A percentile compares a stretch with the other conserved stretches of the same genome.
Evolutionary conservation across 1,140 invertebrate genomes (phyloP).

Genomic region (Monomorium pharaonis): DNA sequence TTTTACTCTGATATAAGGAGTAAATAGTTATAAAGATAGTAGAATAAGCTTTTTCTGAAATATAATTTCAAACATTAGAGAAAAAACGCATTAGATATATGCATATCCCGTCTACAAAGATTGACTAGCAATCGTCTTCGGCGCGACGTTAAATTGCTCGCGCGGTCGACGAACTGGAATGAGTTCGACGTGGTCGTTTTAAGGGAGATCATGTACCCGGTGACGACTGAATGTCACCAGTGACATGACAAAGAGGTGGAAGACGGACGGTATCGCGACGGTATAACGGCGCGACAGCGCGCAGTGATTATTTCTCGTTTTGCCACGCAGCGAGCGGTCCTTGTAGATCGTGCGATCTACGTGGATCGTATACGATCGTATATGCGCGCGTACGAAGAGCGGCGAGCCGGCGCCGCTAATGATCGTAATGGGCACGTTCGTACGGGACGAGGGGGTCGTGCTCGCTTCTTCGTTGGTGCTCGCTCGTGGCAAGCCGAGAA

Average conservation of each 20-base stretch:
- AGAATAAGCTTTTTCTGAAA: too few species aligned
- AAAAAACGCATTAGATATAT: neutral
- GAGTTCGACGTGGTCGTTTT: neutral
- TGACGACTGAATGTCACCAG: slow-evolving; percentile 39
- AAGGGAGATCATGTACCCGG: slow-evolving; percentile 17
- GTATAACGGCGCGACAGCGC: neutral
- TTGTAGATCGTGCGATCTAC: slow-evolving; percentile 50
- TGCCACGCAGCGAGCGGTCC: slow-evolving; percentile 49
- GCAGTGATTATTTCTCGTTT: slow-evolving; percentile 50
- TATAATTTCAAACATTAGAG: neutral
- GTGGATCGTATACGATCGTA: slow-evolving; percentile 23
- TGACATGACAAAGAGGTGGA: slow-evolving; percentile 45
- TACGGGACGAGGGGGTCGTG: slow-evolving; percentile 9
- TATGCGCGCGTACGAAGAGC: slow-evolving; percentile 1
- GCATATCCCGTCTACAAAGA: neutral
- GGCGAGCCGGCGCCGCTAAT: slow-evolving; percentile 43
- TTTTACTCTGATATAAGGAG: neutral
- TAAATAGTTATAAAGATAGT: neutral
- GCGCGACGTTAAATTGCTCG: neutral
- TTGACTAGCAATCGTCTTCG: neutral
- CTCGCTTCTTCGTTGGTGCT: slow-evolving; percentile 12
- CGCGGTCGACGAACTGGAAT: slow-evolving; percentile 40
- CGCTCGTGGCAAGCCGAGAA: slow-evolving; percentile 40
- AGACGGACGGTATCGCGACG: slow-evolving; percentile 37
- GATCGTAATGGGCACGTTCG: slow-evolving; percentile 55